Conservation (phyloP, 2,797 vertebrate genomes). For the Pantherophis vulpinus region DNA sequence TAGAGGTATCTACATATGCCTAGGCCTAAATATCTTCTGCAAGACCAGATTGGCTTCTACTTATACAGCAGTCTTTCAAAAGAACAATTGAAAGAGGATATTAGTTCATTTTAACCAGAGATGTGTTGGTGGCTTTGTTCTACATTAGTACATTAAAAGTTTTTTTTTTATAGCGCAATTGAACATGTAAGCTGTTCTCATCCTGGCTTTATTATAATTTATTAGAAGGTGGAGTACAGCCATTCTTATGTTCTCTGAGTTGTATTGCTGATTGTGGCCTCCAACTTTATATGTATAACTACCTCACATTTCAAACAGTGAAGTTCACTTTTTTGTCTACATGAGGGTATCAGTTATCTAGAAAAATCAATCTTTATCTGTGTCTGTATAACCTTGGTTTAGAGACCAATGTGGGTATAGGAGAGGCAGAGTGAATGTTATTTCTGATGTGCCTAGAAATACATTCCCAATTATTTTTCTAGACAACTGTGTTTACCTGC, state of each 20-base stretch:
- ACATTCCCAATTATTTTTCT: neutral
- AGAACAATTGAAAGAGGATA: neutral
- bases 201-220: neutral
- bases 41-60: neutral
- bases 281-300: neutral
- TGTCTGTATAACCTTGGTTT: neutral
- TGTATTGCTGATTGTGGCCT: neutral
- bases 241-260: neutral
- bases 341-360: neutral
- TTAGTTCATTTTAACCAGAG: neutral
- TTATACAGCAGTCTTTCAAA: neutral
- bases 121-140: neutral
- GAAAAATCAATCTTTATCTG: neutral
- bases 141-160: neutral
- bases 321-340: neutral
- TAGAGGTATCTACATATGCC: neutral
- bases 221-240: neutral
- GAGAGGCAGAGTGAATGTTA: neutral
- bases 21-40: neutral
- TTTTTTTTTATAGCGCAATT: neutral
- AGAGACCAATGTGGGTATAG: neutral
- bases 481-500: neutral
- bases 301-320: neutral
- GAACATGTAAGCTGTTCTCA: neutral
- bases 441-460: neutral